These are phyloP conservation scores for Deroplatys truncata DNA, from an alignment of 2,888 invertebrate species.

Conservation along the genomic window DNA sequence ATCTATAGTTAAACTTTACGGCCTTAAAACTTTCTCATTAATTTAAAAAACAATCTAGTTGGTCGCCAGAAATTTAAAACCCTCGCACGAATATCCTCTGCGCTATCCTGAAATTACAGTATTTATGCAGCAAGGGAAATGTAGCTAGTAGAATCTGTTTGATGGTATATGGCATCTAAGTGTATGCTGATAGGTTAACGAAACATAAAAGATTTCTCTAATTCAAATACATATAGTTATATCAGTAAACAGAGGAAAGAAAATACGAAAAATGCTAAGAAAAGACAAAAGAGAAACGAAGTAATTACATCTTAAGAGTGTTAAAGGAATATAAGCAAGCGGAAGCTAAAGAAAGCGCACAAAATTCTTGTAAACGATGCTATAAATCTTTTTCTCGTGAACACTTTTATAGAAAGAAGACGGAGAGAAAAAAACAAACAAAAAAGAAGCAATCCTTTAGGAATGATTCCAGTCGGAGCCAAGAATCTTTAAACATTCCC, in stretches of 20 bases:
- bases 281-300: not conserved
- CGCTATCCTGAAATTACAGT: no score
- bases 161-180: no score
- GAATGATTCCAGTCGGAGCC: not conserved
- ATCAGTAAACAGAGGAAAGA: not conserved
- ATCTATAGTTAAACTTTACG: no score
- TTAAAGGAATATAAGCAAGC: not conserved
- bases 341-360: not conserved
- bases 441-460: not conserved
- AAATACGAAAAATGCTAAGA: not conserved
- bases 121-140: no score
- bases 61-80: no score
- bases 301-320: not conserved
- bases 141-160: no score
- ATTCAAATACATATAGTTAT: no score
- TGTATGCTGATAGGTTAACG: no score
- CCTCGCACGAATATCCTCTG: no score
- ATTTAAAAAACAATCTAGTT: no score
- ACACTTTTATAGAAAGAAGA: not conserved
- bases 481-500: not conserved
- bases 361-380: not conserved
- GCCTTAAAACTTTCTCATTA: no score
- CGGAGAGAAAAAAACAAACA: not conserved
- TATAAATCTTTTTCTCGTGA: not conserved
- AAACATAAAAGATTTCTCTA: no score